Evolutionary conservation across 1,140 invertebrate genomes (phyloP).

Genomic region (Dysdera silvatica): DNA sequence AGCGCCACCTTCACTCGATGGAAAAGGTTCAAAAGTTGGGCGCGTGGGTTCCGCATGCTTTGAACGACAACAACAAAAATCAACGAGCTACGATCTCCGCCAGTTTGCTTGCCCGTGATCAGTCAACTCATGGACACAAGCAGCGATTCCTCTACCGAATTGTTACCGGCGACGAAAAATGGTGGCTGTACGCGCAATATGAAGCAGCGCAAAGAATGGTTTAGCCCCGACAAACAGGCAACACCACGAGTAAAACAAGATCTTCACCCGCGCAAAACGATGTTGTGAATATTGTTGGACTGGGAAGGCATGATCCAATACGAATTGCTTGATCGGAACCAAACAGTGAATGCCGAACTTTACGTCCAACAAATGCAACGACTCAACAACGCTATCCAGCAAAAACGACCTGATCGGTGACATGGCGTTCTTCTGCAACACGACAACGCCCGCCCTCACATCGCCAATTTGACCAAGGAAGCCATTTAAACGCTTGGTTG

Average conservation of each 20-base stretch:
- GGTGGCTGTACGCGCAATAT: slow-evolving; percentile 10
- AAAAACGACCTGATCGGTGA: neutral
- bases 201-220: slow-evolving; percentile 16
- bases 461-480: slow-evolving; percentile 14
- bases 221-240: slow-evolving; percentile 1
- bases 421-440: slow-evolving; percentile 22
- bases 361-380: slow-evolving; percentile 23
- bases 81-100: slow-evolving; percentile 1
- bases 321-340: slow-evolving; percentile 20
- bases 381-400: neutral
- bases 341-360: slow-evolving; percentile 19
- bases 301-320: slow-evolving; percentile 20
- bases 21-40: slow-evolving; percentile 6
- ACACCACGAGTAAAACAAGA: neutral
- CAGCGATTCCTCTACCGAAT: slow-evolving; percentile 13
- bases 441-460: slow-evolving; percentile 36
- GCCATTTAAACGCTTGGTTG: slow-evolving; percentile 41
- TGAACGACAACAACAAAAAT: slow-evolving; percentile 5
- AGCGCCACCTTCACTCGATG: slow-evolving; percentile 10
- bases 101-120: slow-evolving; percentile 3
- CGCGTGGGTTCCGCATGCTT: neutral
- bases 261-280: slow-evolving; percentile 6
- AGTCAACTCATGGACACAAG: slow-evolving; percentile 5
- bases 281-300: slow-evolving; percentile 21
- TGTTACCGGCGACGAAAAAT: slow-evolving; percentile 23